These are phyloP conservation scores for Geopemphigus sp. DNA, from an alignment of 1,140 invertebrate species.

Conservation along the genomic window DNA sequence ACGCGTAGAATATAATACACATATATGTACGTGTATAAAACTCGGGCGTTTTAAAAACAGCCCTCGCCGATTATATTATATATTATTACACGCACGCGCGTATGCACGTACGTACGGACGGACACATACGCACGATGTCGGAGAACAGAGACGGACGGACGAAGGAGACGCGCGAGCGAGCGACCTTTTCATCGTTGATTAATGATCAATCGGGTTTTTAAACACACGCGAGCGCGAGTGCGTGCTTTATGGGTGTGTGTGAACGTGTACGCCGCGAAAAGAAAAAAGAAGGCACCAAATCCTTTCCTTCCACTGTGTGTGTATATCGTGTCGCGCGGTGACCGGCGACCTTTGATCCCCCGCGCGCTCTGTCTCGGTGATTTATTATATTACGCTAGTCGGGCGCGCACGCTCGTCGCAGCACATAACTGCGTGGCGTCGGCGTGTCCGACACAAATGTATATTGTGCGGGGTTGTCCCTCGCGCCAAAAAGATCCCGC, in stretches of 20 bases:
- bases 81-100: neutral
- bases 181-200: slow-evolving; percentile 45
- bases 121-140: too few relatives aligned
- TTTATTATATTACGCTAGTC: slow-evolving; percentile 18
- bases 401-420: too few relatives aligned
- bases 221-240: too few relatives aligned
- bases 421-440: neutral
- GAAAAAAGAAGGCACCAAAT: slow-evolving; percentile 36
- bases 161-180: slow-evolving; percentile 4
- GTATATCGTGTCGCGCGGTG: neutral
- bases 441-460: neutral
- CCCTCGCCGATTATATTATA: slow-evolving; percentile 37
- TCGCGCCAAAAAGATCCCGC: too few relatives aligned
- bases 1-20: neutral
- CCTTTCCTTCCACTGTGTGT: slow-evolving; percentile 21
- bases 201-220: slow-evolving; percentile 40
- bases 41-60: slow-evolving; percentile 19
- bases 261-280: too few relatives aligned
- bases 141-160: neutral
- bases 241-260: too few relatives aligned
- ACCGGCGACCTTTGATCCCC: slow-evolving; percentile 46
- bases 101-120: neutral
- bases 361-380: slow-evolving; percentile 18
- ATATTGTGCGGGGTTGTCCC: slow-evolving; percentile 11
- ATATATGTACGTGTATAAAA: neutral